Evolutionary conservation across 2,888 invertebrate genomes (phyloP).

Genomic region (Frankliniella fusca): DNA sequence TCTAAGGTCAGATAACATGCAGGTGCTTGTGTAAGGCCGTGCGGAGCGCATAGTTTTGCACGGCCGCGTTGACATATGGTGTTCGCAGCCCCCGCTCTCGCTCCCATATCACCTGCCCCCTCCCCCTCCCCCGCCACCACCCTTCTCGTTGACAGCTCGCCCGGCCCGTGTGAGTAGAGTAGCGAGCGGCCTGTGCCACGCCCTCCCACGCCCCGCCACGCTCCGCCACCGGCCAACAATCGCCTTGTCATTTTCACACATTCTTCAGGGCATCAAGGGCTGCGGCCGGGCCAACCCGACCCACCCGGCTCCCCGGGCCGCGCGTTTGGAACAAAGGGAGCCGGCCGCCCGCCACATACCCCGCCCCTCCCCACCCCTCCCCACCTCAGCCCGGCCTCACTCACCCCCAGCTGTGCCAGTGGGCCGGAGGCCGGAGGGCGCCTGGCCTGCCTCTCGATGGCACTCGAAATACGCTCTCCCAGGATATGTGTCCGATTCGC

Average conservation of each 20-base stretch:
- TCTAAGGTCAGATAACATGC: too few relatives aligned
- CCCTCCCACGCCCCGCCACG: not conserved
- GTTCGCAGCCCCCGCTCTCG: too few relatives aligned
- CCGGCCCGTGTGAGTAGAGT: not conserved
- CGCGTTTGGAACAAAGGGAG: not conserved
- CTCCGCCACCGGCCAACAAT: constrained; percentile 3
- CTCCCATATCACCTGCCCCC: too few relatives aligned
- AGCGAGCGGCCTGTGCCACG: not conserved
- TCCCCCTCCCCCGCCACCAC: too few relatives aligned
- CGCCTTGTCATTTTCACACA: constrained; percentile 26
- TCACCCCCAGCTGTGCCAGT: not conserved
- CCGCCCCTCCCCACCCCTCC: too few relatives aligned
- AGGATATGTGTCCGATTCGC: not conserved
- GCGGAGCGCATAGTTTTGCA: too few relatives aligned
- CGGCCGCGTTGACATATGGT: too few relatives aligned
- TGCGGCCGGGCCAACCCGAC: not conserved
- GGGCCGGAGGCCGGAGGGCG: not conserved
- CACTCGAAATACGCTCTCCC: not conserved
- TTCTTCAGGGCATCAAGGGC: not conserved
- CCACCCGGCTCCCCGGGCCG: not conserved
- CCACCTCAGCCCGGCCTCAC: not conserved
- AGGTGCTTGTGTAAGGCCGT: too few relatives aligned
- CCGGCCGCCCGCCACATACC: not conserved
- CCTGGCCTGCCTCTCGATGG: not conserved
- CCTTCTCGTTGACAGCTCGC: not conserved